Conservation (phyloP, 1,140 invertebrate species). For the Leptoteleia sp. region DNA sequence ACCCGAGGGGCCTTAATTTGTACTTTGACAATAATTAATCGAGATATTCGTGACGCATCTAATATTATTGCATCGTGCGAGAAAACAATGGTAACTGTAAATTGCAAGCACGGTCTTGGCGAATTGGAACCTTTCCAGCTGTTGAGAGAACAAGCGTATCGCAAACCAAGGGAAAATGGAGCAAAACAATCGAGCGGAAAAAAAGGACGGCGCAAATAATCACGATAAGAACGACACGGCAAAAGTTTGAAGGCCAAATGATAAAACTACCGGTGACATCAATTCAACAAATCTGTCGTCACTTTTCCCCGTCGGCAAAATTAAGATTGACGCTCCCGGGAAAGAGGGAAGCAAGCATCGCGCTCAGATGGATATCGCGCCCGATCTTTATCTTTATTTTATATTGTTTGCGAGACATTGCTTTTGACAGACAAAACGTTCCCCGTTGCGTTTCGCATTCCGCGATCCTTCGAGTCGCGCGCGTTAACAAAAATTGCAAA, state of each 20-base stretch:
- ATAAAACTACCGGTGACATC: conserved; percentile 50
- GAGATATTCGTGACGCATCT: no score
- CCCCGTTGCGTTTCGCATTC: conserved; percentile 5
- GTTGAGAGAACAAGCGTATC: no score
- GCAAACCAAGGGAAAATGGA: conserved; percentile 44
- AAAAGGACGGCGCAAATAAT: conserved; percentile 43
- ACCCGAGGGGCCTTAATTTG: no score
- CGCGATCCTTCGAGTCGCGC: conserved; percentile 16
- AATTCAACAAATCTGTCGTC: conserved; percentile 33
- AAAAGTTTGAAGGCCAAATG: conserved; percentile 54
- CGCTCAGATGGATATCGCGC: conserved; percentile 4
- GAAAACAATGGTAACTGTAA: no score
- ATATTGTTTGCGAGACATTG: conserved; percentile 32
- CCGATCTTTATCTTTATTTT: conserved; percentile 15
- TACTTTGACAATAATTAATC: no score
- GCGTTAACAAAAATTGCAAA: no score
- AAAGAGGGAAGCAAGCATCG: conserved; percentile 2
- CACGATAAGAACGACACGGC: conserved; percentile 33
- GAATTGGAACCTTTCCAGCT: no score
- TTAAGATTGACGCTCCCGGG: conserved; percentile 32
- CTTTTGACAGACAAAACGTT: conserved; percentile 31
- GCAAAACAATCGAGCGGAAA: conserved; percentile 26
- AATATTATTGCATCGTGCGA: no score
- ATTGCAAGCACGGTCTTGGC: no score
- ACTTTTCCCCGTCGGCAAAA: conserved; percentile 33